Conservation (phyloP, 2,888 invertebrate genomes). For the Neria commutata region DNA sequence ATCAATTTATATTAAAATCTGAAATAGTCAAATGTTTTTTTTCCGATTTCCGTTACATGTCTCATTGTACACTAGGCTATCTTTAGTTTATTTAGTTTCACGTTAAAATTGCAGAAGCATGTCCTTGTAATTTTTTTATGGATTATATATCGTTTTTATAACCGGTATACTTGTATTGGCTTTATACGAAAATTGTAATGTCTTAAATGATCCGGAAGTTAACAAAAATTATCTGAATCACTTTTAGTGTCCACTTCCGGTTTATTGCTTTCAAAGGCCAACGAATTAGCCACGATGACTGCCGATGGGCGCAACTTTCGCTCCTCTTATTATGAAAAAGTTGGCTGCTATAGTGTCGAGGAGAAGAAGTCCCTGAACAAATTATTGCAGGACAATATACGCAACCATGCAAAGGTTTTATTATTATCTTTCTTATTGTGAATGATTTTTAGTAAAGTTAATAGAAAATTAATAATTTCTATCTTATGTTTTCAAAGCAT, state of each 20-base stretch:
- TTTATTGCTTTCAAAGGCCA: background rate
- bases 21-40: too few relatives aligned
- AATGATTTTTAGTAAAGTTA: too few relatives aligned
- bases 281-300: slow-evolving; percentile 59
- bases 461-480: too few relatives aligned
- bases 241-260: too few relatives aligned
- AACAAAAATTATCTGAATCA: too few relatives aligned
- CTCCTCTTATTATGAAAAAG: slow-evolving; percentile 83
- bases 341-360: slow-evolving; percentile 88
- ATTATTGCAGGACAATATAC: slow-evolving; percentile 79
- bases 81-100: background rate
- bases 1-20: too few relatives aligned
- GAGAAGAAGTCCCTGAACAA: slow-evolving; percentile 90
- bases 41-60: too few relatives aligned
- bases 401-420: slow-evolving; percentile 70
- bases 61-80: too few relatives aligned
- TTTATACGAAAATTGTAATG: background rate
- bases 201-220: too few relatives aligned
- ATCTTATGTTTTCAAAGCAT: too few relatives aligned
- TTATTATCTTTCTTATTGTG: too few relatives aligned
- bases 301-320: slow-evolving; percentile 81
- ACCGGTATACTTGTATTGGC: background rate
- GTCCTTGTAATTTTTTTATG: background rate
- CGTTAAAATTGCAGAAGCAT: background rate
- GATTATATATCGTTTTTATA: background rate